Base-by-base conservation (phyloP, 1,140 invertebrate genomes). In the Musca domestica region DNA sequence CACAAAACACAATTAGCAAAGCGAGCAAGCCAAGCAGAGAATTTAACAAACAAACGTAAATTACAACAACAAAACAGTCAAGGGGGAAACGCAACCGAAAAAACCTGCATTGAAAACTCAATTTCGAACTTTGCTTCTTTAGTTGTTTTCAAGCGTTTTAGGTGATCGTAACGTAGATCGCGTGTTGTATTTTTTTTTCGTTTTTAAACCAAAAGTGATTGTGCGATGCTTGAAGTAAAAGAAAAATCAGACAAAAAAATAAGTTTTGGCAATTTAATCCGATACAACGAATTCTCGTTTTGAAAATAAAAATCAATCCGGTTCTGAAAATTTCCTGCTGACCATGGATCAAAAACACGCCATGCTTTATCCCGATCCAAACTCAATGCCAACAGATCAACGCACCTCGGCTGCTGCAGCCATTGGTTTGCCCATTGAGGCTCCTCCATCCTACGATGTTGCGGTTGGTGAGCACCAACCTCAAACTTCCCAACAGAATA, bases 301-400 rank as follows among this genome's bases (percentile, higher is more conserved):
- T 5, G 17, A 63, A 63, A 1, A 10, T 30, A 22, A 46, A 61
- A 61, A 56, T 4, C 7, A 58, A 69, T 47, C 23, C 23, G 22
- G 14, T 25, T 23, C 3, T 20, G 46, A 66, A 27, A 52, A 54
- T 19, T 20, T 64, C 46, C 49, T 46, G 9, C 17, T 47, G 27
- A 61, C 54, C 20, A 80, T 80, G 78, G 78, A 80, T 66, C 77
- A 77, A 65, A 80, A 80, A 71, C 74, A 74, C 30, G 77, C 77
- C 46, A 80, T 80, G 78, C 71, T 80, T 5, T 80, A 80, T 74
- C 77, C 78, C 10, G 72, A 73, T 47, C 48, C 52, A 67, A 48
- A 56, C 52, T 20, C 63, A 67, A 54, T 68, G 64, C 9, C 65
- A 47, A 56, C 25, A 56, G 34, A 64, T 66, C 68, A 71, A 10